phyloP scores from a whole-genome alignment of 2,113 vertebrate species.

The Pachyramphus minor region DNA sequence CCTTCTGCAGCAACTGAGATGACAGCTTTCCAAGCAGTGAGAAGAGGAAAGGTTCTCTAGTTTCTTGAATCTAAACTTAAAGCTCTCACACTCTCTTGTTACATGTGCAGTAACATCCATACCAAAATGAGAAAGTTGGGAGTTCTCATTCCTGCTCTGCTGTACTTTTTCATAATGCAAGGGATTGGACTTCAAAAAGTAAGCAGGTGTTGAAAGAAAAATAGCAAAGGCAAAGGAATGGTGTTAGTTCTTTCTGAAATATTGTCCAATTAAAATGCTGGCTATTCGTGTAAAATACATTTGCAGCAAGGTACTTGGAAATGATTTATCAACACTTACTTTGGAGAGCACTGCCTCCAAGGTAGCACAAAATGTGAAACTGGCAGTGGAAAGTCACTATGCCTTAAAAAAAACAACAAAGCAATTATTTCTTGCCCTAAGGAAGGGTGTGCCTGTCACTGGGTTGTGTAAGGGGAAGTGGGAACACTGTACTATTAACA shows the following conservation, averaged over 20 bases:
- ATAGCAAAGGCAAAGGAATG: background rate
- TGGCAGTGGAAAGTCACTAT: constrained; percentile 29
- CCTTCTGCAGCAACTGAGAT: background rate
- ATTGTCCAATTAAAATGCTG: constrained; percentile 9
- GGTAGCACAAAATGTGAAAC: background rate
- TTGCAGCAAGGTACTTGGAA: constrained; percentile 5
- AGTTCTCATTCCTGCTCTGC: background rate
- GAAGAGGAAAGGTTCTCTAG: background rate
- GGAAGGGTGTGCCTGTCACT: constrained; percentile 25
- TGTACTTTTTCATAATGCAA: background rate
- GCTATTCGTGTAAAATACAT: background rate
- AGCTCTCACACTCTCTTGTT: background rate
- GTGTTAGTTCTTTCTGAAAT: background rate
- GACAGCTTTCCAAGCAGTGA: background rate
- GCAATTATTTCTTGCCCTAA: constrained; percentile 13
- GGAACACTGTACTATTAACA: constrained; percentile 6
- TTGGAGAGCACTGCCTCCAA: constrained; percentile 3
- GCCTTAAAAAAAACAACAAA: background rate
- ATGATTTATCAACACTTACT: constrained; percentile 3
- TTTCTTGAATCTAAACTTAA: background rate
- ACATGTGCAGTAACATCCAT: background rate
- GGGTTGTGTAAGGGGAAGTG: constrained; percentile 34
- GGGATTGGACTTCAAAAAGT: background rate
- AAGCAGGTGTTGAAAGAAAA: constrained; percentile 12
- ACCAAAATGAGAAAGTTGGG: background rate